Percentiles rank a stretch among this genome's conserved stretches.
These are phyloP conservation scores for Aeoliscus strigatus DNA, from an alignment of 2,797 vertebrate species.

Conservation along the genomic window DNA sequence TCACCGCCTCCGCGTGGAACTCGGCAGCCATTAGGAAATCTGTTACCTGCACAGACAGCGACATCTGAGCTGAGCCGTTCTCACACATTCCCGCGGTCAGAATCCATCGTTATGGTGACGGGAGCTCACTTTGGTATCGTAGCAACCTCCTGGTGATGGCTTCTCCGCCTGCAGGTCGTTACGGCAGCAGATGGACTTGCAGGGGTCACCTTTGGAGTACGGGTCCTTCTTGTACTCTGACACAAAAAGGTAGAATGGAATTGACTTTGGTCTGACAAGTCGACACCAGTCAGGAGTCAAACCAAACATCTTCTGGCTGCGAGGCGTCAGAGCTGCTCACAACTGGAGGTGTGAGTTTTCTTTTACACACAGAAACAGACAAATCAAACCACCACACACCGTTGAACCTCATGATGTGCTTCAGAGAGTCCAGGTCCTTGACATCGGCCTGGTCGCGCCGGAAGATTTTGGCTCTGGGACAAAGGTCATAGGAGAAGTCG, in stretches of 20 bases:
- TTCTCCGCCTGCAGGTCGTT: conserved; percentile 72
- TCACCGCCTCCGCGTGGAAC: conserved; percentile 80
- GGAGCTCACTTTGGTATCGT: conserved; percentile 88
- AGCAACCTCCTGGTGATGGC: conserved; percentile 83
- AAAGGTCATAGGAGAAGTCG: conserved; percentile 88
- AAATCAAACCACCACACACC: conserved; percentile 59
- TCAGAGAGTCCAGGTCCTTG: conserved; percentile 80
- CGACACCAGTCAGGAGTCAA: too few species aligned
- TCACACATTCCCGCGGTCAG: too few species aligned
- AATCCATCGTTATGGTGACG: too few species aligned
- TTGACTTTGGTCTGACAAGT: too few species aligned
- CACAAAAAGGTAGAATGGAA: not conserved
- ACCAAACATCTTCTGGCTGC: too few species aligned
- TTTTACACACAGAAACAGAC: too few species aligned
- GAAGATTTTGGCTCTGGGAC: conserved; percentile 93
- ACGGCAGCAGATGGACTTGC: conserved; percentile 89
- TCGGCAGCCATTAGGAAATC: conserved; percentile 79
- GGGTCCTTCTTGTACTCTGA: conserved; percentile 85
- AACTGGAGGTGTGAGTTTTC: too few species aligned
- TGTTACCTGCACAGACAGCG: conserved; percentile 74
- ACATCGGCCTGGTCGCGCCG: conserved; percentile 86
- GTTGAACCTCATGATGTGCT: conserved; percentile 91
- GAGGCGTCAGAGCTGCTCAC: too few species aligned
- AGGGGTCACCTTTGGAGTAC: conserved; percentile 82
- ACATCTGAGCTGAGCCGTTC: not conserved